A percentile compares a stretch with the other conserved stretches of the same genome.
phyloP scores from a whole-genome alignment of 2,888 invertebrate species.

The Diachrysia chrysitis region DNA sequence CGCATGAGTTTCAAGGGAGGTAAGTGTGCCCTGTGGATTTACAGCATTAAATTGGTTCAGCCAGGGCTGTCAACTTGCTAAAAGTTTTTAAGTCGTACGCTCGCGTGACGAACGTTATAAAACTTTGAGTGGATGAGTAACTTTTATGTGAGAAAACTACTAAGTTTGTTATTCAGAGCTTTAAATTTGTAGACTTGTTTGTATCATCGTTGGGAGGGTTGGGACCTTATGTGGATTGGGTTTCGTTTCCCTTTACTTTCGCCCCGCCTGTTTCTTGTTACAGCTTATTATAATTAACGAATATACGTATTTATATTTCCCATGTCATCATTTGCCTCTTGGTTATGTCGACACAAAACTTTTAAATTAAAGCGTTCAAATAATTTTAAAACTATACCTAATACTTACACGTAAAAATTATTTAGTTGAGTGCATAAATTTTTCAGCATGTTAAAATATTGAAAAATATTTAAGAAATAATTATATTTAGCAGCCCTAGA shows the following conservation, averaged over 20 bases:
- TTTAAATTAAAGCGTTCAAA: neutral
- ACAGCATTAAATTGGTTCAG: slow-evolving; percentile 85
- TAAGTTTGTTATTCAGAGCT: slow-evolving; percentile 62
- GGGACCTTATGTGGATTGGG: slow-evolving; percentile 16
- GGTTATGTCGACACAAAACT: neutral
- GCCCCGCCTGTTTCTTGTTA: neutral
- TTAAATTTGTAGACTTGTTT: slow-evolving; percentile 63
- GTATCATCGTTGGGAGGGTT: slow-evolving; percentile 51
- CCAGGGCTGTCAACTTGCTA: slow-evolving; percentile 78
- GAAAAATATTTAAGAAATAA: neutral
- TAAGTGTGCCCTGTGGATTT: slow-evolving; percentile 88
- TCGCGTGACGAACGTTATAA: slow-evolving; percentile 70
- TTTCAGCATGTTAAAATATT: neutral
- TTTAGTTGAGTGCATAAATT: too few relatives aligned
- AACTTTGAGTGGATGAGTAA: slow-evolving; percentile 64
- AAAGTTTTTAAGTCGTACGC: slow-evolving; percentile 68
- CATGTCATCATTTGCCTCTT: neutral
- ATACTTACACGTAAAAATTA: too few relatives aligned
- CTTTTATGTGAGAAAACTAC: slow-evolving; percentile 60
- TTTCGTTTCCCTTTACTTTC: slow-evolving; percentile 21
- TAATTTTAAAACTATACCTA: too few relatives aligned
- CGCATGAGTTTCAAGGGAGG: slow-evolving; percentile 85
- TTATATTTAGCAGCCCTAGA: slow-evolving; percentile 57
- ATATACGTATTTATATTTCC: slow-evolving; percentile 9
- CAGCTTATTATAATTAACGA: neutral